Conservation (phyloP, 2,797 vertebrate species). For the Setipinna tenuifilis region DNA sequence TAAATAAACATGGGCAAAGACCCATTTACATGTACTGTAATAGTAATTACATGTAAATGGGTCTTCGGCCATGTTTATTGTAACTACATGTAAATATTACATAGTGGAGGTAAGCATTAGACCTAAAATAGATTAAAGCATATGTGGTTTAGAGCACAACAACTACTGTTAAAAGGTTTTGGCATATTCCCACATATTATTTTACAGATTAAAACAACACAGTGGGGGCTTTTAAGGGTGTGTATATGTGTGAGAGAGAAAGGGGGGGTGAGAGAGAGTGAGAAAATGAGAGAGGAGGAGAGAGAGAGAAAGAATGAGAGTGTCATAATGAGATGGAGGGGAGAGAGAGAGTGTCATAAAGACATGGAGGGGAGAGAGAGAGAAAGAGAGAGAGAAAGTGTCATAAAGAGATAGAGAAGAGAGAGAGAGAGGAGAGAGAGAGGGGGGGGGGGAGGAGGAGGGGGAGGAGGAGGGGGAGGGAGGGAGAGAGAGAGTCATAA, state of each 20-base stretch:
- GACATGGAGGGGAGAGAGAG: not conserved
- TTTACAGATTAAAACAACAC: not conserved
- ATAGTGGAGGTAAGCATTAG: not conserved
- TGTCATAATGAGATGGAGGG: not conserved
- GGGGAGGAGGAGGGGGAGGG: not conserved
- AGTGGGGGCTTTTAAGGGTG: not conserved
- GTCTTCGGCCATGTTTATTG: too few species aligned
- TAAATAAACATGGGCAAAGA: not conserved
- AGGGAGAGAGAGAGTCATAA: not conserved
- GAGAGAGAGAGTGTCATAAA: not conserved
- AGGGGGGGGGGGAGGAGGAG: not conserved
- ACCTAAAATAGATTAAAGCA: not conserved
- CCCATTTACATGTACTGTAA: too few species aligned
- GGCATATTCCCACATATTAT: not conserved
- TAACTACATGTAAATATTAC: not conserved
- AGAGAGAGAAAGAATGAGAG: constrained; percentile 1
- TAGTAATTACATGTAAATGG: too few species aligned
- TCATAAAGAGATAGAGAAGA: not conserved
- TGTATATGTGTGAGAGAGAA: not conserved
- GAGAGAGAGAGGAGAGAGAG: not conserved
- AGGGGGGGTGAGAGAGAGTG: not conserved
- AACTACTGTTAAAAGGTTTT: not conserved
- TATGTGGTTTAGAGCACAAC: not conserved
- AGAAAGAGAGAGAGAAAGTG: too few species aligned
- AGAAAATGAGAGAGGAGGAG: not conserved